These are phyloP conservation scores for Torymus aiolomorphi DNA, from an alignment of 2,888 invertebrate genomes.

Conservation along the genomic window DNA sequence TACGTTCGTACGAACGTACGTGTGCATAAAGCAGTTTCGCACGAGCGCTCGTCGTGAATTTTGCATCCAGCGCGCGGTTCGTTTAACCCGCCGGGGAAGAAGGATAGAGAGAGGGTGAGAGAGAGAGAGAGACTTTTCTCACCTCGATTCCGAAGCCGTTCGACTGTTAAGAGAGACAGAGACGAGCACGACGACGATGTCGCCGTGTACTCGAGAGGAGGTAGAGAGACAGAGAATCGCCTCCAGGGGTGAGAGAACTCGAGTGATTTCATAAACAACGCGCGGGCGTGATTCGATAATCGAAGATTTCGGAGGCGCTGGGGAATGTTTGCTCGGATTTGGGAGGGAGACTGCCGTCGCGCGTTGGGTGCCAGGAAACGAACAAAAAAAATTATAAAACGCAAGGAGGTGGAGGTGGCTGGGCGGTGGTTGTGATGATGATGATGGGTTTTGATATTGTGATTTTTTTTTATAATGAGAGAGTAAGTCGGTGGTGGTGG, in stretches of 20 bases:
- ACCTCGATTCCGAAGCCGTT: conserved; percentile 37
- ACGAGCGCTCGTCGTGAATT: conserved; percentile 48
- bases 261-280: conserved; percentile 37
- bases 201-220: not conserved
- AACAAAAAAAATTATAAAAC: too few species aligned
- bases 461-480: not conserved
- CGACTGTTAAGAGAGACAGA: conserved; percentile 35
- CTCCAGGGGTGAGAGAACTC: conserved; percentile 2
- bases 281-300: conserved; percentile 33
- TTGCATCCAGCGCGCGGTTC: conserved; percentile 60
- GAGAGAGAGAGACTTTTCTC: conserved; percentile 35
- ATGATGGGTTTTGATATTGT: not conserved
- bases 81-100: conserved; percentile 61
- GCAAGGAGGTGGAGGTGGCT: too few species aligned
- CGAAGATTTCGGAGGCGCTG: not conserved
- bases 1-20: conserved; percentile 9
- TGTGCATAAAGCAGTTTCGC: conserved; percentile 32
- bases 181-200: not conserved
- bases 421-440: too few species aligned
- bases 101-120: too few species aligned
- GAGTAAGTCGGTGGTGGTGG: conserved; percentile 14
- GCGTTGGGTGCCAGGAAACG: too few species aligned
- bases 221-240: not conserved
- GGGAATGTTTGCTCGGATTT: too few species aligned
- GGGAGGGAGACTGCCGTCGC: too few species aligned